Evolutionary conservation across 2,888 invertebrate species (phyloP), one percentile per base, ranked within the genome.

Genomic region (Creontiades dilutus): DNA sequence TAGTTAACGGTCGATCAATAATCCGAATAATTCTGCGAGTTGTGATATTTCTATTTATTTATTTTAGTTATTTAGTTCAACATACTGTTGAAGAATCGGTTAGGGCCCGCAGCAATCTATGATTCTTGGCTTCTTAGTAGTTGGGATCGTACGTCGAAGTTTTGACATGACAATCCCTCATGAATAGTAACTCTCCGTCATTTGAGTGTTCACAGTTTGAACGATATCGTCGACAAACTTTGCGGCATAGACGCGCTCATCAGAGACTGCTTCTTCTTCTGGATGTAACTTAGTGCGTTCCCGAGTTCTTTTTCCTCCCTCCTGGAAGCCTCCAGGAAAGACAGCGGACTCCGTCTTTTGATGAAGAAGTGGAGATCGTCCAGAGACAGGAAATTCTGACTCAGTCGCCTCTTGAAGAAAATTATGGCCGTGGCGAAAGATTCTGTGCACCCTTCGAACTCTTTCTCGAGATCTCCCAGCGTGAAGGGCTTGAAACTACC

Each of bases 321-420:
- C 37, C 16, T 57, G 37, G 57, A 37, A 3, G 19, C 68, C 19
- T 86, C 52, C 78, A 88, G n/a, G 68, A 82, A 89, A 9, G 57
- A 48, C 47, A 89, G 52, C 1, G 89, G 89, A 37, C 55, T 82
- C 13, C 89, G 81, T 27, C 89, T 28, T 47, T 75, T 57, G n/a
- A 89, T 89, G 89, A 89, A 89, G 57, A 89, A 89, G 47, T 89
- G 82, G 13, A 89, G 57, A 75, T 89, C 89, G 82, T 89, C 89
- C 61, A 89, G 68, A 5, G 89, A 48, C 28, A 89, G 61, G 23
- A 16, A 89, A 61, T 89, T 28, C 61, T 89, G 61, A 12, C 23
- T 28, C 13, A 89, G 82, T 14, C 89, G 89, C 28, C 81, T 37
- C 68, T 81, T 61, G 82, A 89, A 89, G 68, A 89, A 89, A 13